Evolutionary conservation across 2,888 invertebrate genomes (phyloP), one percentile per base, ranked within the genome.

Genomic region (Idaea biselata): DNA sequence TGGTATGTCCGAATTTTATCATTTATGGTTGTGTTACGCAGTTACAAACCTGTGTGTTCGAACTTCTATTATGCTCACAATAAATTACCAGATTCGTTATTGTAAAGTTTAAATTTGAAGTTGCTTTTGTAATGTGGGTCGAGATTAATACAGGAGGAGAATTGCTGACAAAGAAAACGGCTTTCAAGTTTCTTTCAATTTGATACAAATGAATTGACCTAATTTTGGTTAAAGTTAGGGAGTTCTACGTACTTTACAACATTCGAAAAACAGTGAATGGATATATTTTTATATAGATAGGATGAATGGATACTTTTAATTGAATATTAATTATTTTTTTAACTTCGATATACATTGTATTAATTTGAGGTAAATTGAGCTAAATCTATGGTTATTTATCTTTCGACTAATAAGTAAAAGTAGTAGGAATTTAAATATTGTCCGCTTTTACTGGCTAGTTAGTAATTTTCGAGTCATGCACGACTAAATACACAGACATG

Each of bases 171-270:
- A 14, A 44, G 44, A 33, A 33, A 14, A 44, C 44, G 44, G 44
- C 44, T 44, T 44, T 44, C 44, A 44, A 44, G 44, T 44, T 44
- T 44, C 44, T 44, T 44, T 44, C 44, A 44, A 44, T 44, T 44
- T 44, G 44, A 44, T 44, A 44, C 44, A 44, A 44, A 44, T 44
- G 44, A 44, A 44, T 44, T 44, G 44, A 44, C 44, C 44, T 44
- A 44, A 44, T 44, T 44, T 44, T 44, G 44, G 44, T 44, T 44
- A 44, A 44, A 44, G 44, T 44, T 44, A 44, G 44, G 44, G 11
- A 44, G 44, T 14, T 44, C 44, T 6, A 11, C 14, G 44, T 44
- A 8, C 44, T 44, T 44, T 44, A 3, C 11, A 44, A 44, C 7
- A 44, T 44, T 8, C 1, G 44, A 44, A 44, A 44, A 44, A 14